Conservation (phyloP, 2,888 invertebrate genomes). For the Lacanobia oleracea region DNA sequence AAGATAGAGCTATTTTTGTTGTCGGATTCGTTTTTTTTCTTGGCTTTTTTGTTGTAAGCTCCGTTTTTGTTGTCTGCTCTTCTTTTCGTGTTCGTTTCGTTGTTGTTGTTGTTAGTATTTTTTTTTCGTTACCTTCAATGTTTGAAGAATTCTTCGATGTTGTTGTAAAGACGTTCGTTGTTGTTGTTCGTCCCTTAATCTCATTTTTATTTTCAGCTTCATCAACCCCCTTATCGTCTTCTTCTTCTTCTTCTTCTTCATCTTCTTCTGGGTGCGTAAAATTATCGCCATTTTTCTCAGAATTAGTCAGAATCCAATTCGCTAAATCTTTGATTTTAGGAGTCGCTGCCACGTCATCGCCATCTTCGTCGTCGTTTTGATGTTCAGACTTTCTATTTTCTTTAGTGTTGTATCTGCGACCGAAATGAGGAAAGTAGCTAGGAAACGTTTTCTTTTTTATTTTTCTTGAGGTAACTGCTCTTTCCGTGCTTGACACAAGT, state of each 20-base stretch:
- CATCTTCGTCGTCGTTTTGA: background rate
- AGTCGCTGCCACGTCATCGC: background rate
- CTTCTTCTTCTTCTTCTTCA: no score
- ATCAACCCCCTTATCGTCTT: background rate
- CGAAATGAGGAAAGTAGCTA: conserved; percentile 40
- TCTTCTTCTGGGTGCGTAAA: background rate
- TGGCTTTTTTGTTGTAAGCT: background rate
- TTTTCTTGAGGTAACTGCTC: conserved; percentile 16
- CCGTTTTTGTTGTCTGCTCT: background rate
- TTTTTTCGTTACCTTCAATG: no score
- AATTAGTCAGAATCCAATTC: background rate
- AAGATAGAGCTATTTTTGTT: background rate
- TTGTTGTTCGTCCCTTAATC: background rate
- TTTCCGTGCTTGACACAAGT: conserved; percentile 39
- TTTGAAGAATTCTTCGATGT: background rate
- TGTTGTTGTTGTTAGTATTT: no score
- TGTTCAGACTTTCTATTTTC: background rate
- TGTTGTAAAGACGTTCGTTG: background rate
- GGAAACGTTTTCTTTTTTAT: conserved; percentile 30
- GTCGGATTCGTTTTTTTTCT: background rate
- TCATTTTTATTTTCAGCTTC: background rate
- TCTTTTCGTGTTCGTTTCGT: background rate
- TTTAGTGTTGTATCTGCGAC: background rate
- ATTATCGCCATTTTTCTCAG: no score
- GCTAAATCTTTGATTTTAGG: no score